Evolutionary conservation across 2,888 invertebrate genomes (phyloP).

Genomic region (Hemicrepidius hirtus): DNA sequence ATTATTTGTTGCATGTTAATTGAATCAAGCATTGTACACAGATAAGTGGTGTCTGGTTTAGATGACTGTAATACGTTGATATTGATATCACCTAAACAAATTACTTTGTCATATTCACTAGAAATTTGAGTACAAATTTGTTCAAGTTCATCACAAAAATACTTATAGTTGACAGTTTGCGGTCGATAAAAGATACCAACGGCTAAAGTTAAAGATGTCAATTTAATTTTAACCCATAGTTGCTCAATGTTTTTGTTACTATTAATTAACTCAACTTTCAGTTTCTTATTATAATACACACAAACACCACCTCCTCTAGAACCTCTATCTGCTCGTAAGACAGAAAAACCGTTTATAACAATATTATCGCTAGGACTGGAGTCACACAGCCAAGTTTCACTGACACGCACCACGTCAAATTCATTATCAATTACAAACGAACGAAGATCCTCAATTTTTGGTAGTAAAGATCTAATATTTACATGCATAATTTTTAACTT

Average conservation of each 20-base stretch:
- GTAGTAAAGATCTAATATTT: too few relatives aligned
- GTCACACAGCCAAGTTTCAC: too few relatives aligned
- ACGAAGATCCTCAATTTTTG: too few relatives aligned
- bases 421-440: too few relatives aligned
- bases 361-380: too few relatives aligned
- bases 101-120: too few relatives aligned
- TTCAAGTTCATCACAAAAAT: background rate
- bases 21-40: background rate
- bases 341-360: too few relatives aligned
- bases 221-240: background rate
- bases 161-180: background rate
- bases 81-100: background rate
- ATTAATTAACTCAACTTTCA: background rate
- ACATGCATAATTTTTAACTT: too few relatives aligned
- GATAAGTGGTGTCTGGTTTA: background rate
- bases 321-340: too few relatives aligned
- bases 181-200: background rate
- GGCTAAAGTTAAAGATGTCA: background rate
- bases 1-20: conserved; percentile 1
- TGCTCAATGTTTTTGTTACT: background rate
- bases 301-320: too few relatives aligned
- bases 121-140: background rate
- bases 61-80: background rate
- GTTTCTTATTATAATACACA: background rate
- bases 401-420: too few relatives aligned